Evolutionary conservation across 2,888 invertebrate genomes (phyloP), one percentile per base, ranked within the genome.

Genomic region (Petrolisthes manimaculis): DNA sequence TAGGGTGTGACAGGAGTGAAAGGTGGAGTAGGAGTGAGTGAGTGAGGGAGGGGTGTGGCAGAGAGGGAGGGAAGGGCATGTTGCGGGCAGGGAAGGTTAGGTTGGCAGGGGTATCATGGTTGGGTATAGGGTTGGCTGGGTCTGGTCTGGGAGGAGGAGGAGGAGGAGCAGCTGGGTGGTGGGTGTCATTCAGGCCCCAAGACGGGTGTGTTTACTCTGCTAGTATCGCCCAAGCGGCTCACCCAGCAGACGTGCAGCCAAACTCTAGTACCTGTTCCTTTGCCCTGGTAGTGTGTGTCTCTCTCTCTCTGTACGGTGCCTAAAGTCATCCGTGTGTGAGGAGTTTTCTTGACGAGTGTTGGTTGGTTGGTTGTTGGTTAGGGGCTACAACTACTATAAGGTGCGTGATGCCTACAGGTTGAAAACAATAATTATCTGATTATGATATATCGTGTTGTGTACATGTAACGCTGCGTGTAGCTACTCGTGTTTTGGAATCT

Each of bases 151-250:
- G 37, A 51, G 14, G n/a, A 2, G 14, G 3, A 1, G 21, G 56
- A 9, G 8, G n/a, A n/a, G n/a, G n/a, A n/a, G 5, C 4, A 3
- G 80, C 6, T 8, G 4, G 56, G 56, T 21, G 80, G 80, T 18
- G 56, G 80, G 80, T 80, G 80, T 80, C 80, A 80, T 80, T 80
- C 55, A 56, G 80, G 80, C 56, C 78, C n/a, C n/a, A 78, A 78
- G 78, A 6, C 53, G 53, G 9, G 53, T 78, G 78, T 78, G 53
- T 80, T 24, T 24, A 14, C 8, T 55, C 1, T 61, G 12, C 80
- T 80, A 80, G 80, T 80, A 56, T 54, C 55, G 80, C 80, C 56
- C 56, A 56, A 24, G 80, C 56, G 56, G 21, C 55, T 8, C 80
- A 56, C 55, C 54, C 54, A 21, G 56, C 80, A 56, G 80, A 55